Evolutionary conservation across 1,140 invertebrate species (phyloP).

Genomic region (Anadara kagoshimensis): DNA sequence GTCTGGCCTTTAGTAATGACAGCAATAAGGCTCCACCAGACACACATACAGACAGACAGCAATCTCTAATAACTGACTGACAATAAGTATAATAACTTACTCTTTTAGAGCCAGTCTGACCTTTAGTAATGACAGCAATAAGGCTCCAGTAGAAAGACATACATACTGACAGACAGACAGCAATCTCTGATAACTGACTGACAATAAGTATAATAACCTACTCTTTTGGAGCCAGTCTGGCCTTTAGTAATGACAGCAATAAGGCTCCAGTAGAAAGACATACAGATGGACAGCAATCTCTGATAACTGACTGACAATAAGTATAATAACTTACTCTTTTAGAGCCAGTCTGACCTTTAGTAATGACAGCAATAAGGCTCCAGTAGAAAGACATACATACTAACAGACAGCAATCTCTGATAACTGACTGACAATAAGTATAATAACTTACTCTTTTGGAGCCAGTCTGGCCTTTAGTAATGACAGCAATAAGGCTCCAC

Average conservation of each 20-base stretch:
- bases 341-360: conserved; percentile 89
- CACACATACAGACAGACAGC: too few species aligned
- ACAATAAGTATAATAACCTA: conserved; percentile 75
- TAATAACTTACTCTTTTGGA: conserved; percentile 86
- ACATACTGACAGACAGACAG: too few species aligned
- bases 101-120: conserved; percentile 91
- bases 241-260: conserved; percentile 86
- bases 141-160: conserved; percentile 75
- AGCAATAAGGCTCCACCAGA: conserved; percentile 81
- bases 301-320: too few species aligned
- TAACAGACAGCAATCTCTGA: too few species aligned
- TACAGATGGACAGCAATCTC: too few species aligned
- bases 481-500: conserved; percentile 83
- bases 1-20: conserved; percentile 86
- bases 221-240: conserved; percentile 90
- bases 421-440: too few species aligned
- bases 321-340: conserved; percentile 82
- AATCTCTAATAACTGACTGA: too few species aligned
- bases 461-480: conserved; percentile 88
- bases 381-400: conserved; percentile 70
- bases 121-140: conserved; percentile 86
- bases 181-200: too few species aligned
- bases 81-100: conserved; percentile 77
- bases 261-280: conserved; percentile 77
- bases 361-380: conserved; percentile 84